These are phyloP conservation scores for Leptopilina clavipes DNA, from an alignment of 1,140 invertebrate genomes.

Conservation along the genomic window DNA sequence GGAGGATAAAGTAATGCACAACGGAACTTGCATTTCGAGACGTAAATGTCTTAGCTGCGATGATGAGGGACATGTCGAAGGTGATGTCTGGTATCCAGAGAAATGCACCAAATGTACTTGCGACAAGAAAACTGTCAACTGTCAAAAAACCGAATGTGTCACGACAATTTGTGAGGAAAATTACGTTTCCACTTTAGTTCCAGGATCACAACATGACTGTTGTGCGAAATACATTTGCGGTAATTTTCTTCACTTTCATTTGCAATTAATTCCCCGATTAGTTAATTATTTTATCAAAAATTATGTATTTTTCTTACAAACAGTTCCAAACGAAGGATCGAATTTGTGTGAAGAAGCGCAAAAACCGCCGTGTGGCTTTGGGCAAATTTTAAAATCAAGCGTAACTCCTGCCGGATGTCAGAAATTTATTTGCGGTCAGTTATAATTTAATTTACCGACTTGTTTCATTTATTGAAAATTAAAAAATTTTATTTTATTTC, in stretches of 20 bases:
- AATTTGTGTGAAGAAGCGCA: constrained; percentile 77
- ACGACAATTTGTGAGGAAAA: constrained; percentile 78
- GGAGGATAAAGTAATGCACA: constrained; percentile 77
- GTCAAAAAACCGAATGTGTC: constrained; percentile 78
- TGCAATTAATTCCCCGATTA: too few relatives aligned
- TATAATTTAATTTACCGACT: background rate
- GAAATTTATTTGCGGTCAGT: constrained; percentile 80
- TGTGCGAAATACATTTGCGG: constrained; percentile 82
- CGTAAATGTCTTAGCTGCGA: constrained; percentile 80
- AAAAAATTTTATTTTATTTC: constrained; percentile 39
- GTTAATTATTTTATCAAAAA: too few relatives aligned
- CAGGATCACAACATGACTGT: constrained; percentile 78
- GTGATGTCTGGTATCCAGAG: constrained; percentile 80
- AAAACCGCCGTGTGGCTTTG: constrained; percentile 81
- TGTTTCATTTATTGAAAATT: background rate
- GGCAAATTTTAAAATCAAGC: constrained; percentile 81
- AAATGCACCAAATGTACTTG: constrained; percentile 87
- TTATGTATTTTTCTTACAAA: too few relatives aligned
- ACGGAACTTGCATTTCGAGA: constrained; percentile 68
- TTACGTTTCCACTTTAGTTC: constrained; percentile 73
- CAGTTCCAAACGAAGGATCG: constrained; percentile 59
- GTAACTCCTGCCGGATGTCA: constrained; percentile 78
- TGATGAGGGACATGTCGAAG: constrained; percentile 78
- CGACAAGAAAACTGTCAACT: constrained; percentile 74
- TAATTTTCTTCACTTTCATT: constrained; percentile 55